Conservation (phyloP, 1,140 invertebrate genomes). For the Parapsyche elsis region DNA sequence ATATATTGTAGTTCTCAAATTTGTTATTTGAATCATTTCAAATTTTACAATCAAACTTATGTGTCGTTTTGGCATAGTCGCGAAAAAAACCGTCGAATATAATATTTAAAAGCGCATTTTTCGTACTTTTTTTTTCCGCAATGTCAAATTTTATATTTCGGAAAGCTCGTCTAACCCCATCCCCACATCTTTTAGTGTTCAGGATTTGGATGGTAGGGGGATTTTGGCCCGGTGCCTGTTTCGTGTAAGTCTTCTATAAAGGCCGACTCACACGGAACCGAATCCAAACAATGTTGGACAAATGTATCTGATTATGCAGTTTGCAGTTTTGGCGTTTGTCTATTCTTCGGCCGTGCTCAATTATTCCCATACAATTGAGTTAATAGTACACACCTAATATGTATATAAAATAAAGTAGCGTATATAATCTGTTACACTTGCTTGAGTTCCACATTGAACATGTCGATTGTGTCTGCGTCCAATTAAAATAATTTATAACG, state of each 20-base stretch:
- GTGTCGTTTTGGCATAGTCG: not conserved
- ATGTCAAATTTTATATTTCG: not conserved
- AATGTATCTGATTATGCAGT: constrained; percentile 23
- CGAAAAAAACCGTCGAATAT: not conserved
- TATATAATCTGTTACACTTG: no score
- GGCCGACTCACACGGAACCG: constrained; percentile 6
- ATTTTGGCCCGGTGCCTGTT: constrained; percentile 8
- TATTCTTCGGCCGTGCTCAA: not conserved
- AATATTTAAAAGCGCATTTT: constrained; percentile 14
- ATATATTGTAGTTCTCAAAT: no score
- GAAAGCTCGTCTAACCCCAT: constrained; percentile 6
- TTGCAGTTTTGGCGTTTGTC: constrained; percentile 12
- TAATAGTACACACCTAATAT: no score
- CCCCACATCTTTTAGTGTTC: not conserved
- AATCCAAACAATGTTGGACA: constrained; percentile 24
- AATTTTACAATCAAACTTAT: no score
- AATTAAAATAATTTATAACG: no score
- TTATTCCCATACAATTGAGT: not conserved
- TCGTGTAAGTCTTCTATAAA: constrained; percentile 23
- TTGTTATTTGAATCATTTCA: no score
- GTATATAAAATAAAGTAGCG: no score
- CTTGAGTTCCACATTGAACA: no score
- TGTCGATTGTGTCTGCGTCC: no score
- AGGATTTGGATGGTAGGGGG: not conserved
- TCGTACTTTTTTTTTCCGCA: not conserved